Evolutionary conservation across 2,113 vertebrate species (phyloP).

Genomic region (Phodopus roborovskii): DNA sequence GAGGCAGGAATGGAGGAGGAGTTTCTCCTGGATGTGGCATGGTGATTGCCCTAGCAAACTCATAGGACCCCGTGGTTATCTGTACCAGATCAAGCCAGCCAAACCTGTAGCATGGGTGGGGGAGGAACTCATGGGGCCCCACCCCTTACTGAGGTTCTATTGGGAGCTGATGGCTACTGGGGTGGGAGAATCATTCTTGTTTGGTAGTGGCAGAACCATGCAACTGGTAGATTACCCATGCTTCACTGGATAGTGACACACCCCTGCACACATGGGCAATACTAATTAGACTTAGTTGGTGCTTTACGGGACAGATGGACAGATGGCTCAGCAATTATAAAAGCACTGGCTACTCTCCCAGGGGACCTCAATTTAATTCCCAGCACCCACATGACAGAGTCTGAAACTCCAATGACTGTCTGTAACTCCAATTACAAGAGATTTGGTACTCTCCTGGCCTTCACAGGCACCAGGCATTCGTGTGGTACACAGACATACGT

Average conservation of each 20-base stretch:
- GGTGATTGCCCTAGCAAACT: background rate
- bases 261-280: background rate
- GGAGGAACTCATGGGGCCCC: background rate
- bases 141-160: background rate
- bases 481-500: background rate
- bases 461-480: background rate
- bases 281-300: background rate
- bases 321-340: background rate
- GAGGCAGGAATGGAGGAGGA: background rate
- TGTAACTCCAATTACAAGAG: background rate
- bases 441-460: background rate
- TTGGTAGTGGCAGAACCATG: background rate
- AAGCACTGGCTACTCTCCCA: background rate
- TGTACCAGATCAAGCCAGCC: background rate
- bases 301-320: background rate
- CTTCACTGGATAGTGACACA: background rate
- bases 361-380: background rate
- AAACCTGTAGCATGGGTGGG: too few species aligned
- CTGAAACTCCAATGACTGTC: background rate
- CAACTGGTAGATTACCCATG: background rate
- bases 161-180: background rate
- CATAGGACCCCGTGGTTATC: background rate
- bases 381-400: background rate
- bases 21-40: background rate
- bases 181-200: background rate